Evolutionary conservation across 2,797 vertebrate genomes (phyloP).

Genomic region (Pseudopleuronectes americanus): DNA sequence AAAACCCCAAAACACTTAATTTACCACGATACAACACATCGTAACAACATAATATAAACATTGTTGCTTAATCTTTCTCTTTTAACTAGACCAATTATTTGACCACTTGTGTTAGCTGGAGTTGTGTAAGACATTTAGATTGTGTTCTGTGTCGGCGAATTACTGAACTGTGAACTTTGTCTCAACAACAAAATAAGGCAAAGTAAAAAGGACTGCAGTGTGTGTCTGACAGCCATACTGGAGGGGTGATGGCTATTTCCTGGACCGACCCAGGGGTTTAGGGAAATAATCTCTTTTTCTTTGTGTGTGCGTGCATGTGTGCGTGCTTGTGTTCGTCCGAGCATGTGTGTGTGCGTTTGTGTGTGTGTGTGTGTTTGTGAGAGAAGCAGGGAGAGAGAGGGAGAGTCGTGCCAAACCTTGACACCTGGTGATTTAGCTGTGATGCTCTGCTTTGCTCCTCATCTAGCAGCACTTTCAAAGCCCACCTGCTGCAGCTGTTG

Average conservation of each 20-base stretch:
- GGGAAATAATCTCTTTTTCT: neutral
- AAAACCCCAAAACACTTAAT: neutral
- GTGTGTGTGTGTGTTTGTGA: neutral
- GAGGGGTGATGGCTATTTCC: no score
- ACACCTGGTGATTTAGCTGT: constrained; percentile 42
- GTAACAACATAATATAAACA: neutral
- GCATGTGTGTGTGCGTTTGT: neutral
- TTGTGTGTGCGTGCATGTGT: neutral
- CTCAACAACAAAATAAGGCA: neutral
- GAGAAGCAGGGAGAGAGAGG: neutral
- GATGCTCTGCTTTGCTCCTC: constrained; percentile 31
- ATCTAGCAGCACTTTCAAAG: constrained; percentile 34
- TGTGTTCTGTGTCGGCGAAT: no score
- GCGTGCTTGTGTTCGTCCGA: no score
- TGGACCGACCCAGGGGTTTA: neutral
- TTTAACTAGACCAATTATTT: no score
- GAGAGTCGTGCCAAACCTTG: constrained; percentile 29
- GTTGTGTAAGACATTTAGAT: neutral
- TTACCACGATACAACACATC: neutral
- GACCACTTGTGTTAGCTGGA: neutral
- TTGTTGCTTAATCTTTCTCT: no score
- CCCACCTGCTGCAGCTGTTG: constrained; percentile 48
- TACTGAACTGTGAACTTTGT: neutral
- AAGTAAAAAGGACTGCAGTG: no score
- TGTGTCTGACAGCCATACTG: no score